Evolutionary conservation across 2,888 invertebrate species (phyloP).

Genomic region (Leistus spinibarbis): DNA sequence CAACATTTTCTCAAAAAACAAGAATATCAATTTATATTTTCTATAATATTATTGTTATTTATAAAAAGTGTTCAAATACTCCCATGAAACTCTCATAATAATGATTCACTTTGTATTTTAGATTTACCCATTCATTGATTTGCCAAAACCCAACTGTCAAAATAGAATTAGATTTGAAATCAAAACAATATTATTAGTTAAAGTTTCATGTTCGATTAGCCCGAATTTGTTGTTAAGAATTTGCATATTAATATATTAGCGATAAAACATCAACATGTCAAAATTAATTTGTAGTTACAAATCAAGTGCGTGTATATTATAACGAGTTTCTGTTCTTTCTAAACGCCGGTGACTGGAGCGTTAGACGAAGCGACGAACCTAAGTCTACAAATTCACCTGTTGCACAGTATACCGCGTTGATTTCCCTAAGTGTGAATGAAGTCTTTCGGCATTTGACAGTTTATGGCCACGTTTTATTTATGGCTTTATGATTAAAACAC

Average conservation of each 20-base stretch:
- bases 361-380: slow-evolving; percentile 38
- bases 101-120: no score
- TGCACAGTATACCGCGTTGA: neutral
- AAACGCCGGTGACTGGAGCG: slow-evolving; percentile 35
- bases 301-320: slow-evolving; percentile 8
- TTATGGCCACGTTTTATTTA: neutral
- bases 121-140: no score
- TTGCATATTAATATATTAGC: neutral
- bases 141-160: no score
- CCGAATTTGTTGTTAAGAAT: no score
- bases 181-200: no score
- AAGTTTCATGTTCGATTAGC: no score
- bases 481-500: neutral
- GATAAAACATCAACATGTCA: neutral
- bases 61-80: no score
- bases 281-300: neutral
- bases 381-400: neutral
- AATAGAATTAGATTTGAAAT: no score
- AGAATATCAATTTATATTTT: no score
- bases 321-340: neutral
- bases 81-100: no score
- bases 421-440: neutral
- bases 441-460: neutral
- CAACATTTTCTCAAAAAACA: no score
- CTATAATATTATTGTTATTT: no score